phyloP scores from a whole-genome alignment of 2,797 vertebrate genomes.

The Echeneis naucrates region DNA sequence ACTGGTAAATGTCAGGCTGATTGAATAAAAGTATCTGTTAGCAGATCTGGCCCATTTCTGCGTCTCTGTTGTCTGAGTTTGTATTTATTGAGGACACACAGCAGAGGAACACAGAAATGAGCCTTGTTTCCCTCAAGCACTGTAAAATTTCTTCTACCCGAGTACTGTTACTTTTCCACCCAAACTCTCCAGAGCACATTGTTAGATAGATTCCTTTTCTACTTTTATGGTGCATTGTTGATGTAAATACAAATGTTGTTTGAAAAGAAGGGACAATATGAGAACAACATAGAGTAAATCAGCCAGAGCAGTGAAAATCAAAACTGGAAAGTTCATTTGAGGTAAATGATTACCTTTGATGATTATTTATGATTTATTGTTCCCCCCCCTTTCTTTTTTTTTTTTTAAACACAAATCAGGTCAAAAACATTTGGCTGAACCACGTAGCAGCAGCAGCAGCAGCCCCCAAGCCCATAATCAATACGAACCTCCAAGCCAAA shows the following conservation, averaged over 20 bases:
- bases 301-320: slow-evolving; percentile 1
- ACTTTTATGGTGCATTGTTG: neutral
- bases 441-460: slow-evolving; percentile 1
- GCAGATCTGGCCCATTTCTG: neutral
- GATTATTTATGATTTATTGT: slow-evolving; percentile 10
- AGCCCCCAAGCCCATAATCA: slow-evolving; percentile 18
- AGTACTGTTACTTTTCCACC: neutral
- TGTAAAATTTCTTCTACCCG: neutral
- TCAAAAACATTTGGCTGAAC: slow-evolving; percentile 20
- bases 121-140: slow-evolving; percentile 17
- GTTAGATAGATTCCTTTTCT: neutral
- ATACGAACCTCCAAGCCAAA: slow-evolving; percentile 11
- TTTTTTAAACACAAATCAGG: slow-evolving; percentile 40
- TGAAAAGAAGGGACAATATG: slow-evolving; percentile 4
- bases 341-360: slow-evolving; percentile 2
- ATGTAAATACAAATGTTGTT: neutral
- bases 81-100: slow-evolving; percentile 10
- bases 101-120: slow-evolving; percentile 12
- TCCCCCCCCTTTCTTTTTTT: slow-evolving; percentile 22
- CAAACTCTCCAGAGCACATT: neutral
- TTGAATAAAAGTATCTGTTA: slow-evolving; percentile 13
- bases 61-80: slow-evolving; percentile 9
- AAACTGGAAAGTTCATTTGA: slow-evolving; percentile 16
- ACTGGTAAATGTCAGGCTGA: neutral
- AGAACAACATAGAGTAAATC: neutral